Conservation (phyloP, 2,888 invertebrate genomes). For the Cataglyphis albicans region DNA sequence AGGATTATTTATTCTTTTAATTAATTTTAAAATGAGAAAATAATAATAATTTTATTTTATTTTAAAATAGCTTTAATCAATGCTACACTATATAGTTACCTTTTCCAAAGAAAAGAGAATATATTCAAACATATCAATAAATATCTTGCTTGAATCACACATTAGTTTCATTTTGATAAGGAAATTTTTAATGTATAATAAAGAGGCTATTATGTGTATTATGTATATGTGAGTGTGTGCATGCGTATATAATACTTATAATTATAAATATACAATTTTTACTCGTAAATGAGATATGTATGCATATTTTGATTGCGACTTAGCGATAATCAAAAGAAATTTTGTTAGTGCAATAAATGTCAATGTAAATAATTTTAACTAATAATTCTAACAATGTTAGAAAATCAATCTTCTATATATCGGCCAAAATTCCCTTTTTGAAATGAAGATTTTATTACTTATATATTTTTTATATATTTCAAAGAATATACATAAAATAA, state of each 20-base stretch:
- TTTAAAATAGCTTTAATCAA: slow-evolving; percentile 3
- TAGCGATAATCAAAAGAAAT: slow-evolving; percentile 27
- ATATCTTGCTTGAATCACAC: background rate
- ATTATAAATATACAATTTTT: slow-evolving; percentile 3
- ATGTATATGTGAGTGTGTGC: background rate
- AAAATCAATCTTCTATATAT: slow-evolving; percentile 15
- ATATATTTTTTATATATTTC: slow-evolving; percentile 1
- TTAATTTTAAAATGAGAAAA: background rate
- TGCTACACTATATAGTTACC: background rate
- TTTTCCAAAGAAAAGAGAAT: slow-evolving; percentile 6
- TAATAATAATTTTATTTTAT: background rate
- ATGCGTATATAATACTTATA: slow-evolving; percentile 36
- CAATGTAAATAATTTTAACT: slow-evolving; percentile 54
- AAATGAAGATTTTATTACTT: background rate
- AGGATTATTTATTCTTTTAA: background rate
- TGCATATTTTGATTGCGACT: slow-evolving; percentile 25
- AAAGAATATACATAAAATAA: background rate
- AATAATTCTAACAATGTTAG: background rate
- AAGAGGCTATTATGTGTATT: slow-evolving; percentile 54
- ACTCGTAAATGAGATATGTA: slow-evolving; percentile 8
- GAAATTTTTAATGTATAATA: slow-evolving; percentile 57
- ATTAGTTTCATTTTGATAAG: slow-evolving; percentile 24
- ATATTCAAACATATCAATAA: slow-evolving; percentile 19
- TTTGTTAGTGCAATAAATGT: slow-evolving; percentile 39
- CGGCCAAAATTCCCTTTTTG: slow-evolving; percentile 6